Percentiles rank a stretch among this genome's conserved stretches.
Evolutionary conservation across 2,113 vertebrate genomes (phyloP).

Genomic region (Mesoclemmys tuberculata): DNA sequence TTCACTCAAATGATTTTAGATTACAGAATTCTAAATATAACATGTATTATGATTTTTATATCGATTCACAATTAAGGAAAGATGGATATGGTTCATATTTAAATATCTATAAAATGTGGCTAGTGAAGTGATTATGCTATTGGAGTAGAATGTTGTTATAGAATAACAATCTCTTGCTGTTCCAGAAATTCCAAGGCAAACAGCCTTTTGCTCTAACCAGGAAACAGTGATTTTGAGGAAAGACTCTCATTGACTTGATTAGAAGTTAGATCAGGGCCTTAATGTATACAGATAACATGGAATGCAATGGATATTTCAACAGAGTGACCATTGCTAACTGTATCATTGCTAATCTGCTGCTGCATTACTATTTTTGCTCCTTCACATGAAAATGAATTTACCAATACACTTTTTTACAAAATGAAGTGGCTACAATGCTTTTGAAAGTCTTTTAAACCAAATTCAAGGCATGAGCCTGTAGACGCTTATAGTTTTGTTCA

Average conservation of each 20-base stretch:
- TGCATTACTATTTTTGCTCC: background rate
- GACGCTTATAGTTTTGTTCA: background rate
- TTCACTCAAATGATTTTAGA: background rate
- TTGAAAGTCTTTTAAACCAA: background rate
- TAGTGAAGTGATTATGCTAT: background rate
- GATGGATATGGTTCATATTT: background rate
- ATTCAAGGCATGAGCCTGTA: background rate
- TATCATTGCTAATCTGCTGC: background rate
- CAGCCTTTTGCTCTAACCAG: background rate
- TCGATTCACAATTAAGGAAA: background rate
- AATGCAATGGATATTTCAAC: background rate
- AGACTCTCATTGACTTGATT: background rate
- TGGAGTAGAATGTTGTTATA: background rate
- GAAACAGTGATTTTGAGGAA: background rate
- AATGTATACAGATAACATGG: background rate
- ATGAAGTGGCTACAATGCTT: background rate
- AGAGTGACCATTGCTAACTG: background rate
- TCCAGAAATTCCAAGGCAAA: slow-evolving; percentile 8
- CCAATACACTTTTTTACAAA: background rate
- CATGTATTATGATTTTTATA: background rate
- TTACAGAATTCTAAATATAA: background rate
- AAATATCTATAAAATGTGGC: background rate
- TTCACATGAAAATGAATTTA: background rate
- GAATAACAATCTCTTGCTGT: background rate
- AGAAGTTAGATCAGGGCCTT: background rate